phyloP scores from a whole-genome alignment of 2,888 invertebrate species.

The Branchipolynoe longqiensis region DNA sequence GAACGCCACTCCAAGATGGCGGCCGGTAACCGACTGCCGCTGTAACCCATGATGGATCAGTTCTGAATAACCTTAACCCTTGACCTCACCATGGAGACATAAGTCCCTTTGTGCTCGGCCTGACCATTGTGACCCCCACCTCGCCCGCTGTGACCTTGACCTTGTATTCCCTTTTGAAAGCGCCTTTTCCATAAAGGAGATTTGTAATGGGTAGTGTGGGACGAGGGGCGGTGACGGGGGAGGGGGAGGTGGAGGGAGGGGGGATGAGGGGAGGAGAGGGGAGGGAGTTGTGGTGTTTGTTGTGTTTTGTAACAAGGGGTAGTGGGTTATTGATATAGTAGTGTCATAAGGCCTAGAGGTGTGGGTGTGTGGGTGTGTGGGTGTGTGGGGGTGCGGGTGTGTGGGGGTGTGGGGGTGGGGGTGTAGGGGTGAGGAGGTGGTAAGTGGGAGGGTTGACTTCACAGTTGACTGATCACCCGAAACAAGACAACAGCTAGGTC shows the following conservation, averaged over 20 bases:
- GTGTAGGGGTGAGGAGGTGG: not conserved
- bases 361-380: not conserved
- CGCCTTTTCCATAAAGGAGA: slow-evolving; percentile 37
- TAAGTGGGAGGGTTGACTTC: not conserved
- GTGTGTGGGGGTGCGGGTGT: not conserved
- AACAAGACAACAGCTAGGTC: too few relatives aligned
- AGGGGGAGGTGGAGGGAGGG: too few relatives aligned
- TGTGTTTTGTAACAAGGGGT: too few relatives aligned
- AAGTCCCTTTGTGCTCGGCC: slow-evolving; percentile 1
- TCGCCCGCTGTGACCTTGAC: slow-evolving; percentile 8
- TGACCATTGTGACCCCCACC: not conserved
- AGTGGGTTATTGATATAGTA: too few relatives aligned
- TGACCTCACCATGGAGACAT: slow-evolving; percentile 40
- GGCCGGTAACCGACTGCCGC: too few relatives aligned
- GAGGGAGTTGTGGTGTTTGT: too few relatives aligned
- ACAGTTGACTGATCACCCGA: too few relatives aligned
- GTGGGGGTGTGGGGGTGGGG: not conserved
- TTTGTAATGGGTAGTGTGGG: too few relatives aligned
- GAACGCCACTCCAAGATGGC: too few relatives aligned
- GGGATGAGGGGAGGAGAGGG: not conserved
- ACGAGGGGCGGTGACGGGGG: too few relatives aligned
- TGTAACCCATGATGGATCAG: slow-evolving; percentile 26
- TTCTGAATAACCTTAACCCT: not conserved
- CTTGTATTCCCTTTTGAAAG: slow-evolving; percentile 33
- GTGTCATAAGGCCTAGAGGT: too few relatives aligned